Evolutionary conservation across 2,797 vertebrate genomes (phyloP), one percentile per base, ranked within the genome.

Genomic region (Coreius guichenoti): DNA sequence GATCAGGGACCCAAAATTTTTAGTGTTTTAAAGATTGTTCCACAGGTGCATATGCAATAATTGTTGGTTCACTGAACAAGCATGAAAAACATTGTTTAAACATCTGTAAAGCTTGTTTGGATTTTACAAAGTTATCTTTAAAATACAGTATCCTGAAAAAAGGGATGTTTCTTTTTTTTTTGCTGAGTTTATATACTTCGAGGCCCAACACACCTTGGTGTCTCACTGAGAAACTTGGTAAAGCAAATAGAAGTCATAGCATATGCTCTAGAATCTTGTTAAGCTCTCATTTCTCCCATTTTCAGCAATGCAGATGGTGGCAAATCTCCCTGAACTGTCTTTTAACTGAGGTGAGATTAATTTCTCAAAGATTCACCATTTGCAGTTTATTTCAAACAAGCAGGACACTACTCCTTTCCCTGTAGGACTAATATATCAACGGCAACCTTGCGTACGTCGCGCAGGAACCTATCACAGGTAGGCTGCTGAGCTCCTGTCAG

Each of bases 371-470:
- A 86, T 75, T 79, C 82, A 56, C 86, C 70, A 79, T 83, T 92
- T 93, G 92, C 90, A 91, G 90, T 89, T 89, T 89, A 91, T 92
- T 82, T 92, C 91, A 93, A 94, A 93, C 92, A 92, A 90, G 91
- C 90, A 91, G 90, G 92, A 92, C 91, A 91, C 90, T 91, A 93
- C 92, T 92, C 89, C 87, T 91, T 87, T 86, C 82, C 89, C 90
- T 90, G 90, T 92, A 91, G 91, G 92, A 91, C 92, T 91, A 91
- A 94, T 94, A 93, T 93, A 94, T 95, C 95, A 95, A 92, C 92
- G 87, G 92, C 91, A 93, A 93, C 91, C 92, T 88, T 36, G 88
- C 77, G 89, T 92, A 91, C 88, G 88, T 87, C 89, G 92, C 91
- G 88, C 91, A 92, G 87, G 83, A 94, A 92, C 90, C 86, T 91